These are phyloP conservation scores for Zingel zingel DNA, from an alignment of 2,113 vertebrate genomes.

Conservation along the genomic window DNA sequence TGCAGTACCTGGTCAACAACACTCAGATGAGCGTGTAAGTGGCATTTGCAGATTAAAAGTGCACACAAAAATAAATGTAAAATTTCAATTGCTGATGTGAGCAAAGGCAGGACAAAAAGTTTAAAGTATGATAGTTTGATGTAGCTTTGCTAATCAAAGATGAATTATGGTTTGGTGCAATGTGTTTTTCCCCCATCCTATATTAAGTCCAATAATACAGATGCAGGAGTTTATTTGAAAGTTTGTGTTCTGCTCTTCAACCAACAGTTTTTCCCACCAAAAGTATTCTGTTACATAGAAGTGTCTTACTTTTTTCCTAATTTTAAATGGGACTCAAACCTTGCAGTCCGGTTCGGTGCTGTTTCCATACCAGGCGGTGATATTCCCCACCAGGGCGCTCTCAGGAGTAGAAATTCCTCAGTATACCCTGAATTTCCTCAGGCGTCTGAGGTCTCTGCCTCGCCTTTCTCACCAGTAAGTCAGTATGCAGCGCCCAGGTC, in stretches of 20 bases:
- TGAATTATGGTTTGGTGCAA: neutral
- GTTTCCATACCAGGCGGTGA: too few species aligned
- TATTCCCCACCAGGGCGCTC: too few species aligned
- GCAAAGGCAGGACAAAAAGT: too few species aligned
- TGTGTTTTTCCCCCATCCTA: neutral
- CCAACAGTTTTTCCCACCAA: neutral
- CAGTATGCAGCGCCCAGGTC: too few species aligned
- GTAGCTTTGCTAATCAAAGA: neutral
- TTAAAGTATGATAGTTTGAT: neutral
- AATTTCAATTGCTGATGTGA: neutral
- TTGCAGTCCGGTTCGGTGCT: too few species aligned
- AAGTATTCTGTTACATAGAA: neutral
- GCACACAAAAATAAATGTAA: neutral
- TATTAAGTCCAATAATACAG: neutral
- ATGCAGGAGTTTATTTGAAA: neutral
- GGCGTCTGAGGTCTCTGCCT: too few species aligned
- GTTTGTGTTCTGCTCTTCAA: neutral
- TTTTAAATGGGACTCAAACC: too few species aligned
- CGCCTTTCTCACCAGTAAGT: too few species aligned
- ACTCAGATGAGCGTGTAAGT: constrained; percentile 81
- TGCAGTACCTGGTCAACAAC: constrained; percentile 83
- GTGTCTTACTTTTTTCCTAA: too few species aligned
- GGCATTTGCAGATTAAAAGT: neutral
- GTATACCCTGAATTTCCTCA: too few species aligned
- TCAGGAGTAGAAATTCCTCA: too few species aligned